These are phyloP conservation scores for Furcula furcula DNA, from an alignment of 2,888 invertebrate genomes.

Conservation along the genomic window DNA sequence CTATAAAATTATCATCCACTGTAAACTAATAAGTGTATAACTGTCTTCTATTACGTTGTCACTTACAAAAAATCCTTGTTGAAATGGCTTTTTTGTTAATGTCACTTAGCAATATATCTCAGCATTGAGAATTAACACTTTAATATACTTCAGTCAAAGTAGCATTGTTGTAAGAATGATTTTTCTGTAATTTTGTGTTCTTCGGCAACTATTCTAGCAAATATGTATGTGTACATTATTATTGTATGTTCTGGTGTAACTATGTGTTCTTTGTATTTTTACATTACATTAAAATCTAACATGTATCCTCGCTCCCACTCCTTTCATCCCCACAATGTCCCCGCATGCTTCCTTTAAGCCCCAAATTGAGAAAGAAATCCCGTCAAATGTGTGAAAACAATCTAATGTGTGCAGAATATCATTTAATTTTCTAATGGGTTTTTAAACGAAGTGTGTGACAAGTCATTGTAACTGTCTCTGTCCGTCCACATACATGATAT, in stretches of 20 bases:
- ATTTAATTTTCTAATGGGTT: slow-evolving; percentile 71
- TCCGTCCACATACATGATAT: slow-evolving; percentile 33
- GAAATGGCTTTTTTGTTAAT: no score
- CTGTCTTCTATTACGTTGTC: slow-evolving; percentile 6
- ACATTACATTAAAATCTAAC: slow-evolving; percentile 13
- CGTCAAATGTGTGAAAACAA: slow-evolving; percentile 54
- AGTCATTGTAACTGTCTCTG: slow-evolving; percentile 41
- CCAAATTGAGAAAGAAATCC: slow-evolving; percentile 48
- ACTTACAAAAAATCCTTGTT: no score
- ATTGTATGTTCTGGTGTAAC: neutral
- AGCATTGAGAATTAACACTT: no score
- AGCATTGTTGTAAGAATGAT: no score
- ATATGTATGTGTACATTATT: no score
- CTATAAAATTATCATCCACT: slow-evolving; percentile 18
- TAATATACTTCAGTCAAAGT: no score
- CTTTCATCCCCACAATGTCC: slow-evolving; percentile 43
- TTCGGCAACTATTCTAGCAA: no score
- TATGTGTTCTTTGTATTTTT: slow-evolving; percentile 17
- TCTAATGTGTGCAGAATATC: slow-evolving; percentile 79
- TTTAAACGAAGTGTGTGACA: slow-evolving; percentile 79
- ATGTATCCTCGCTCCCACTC: slow-evolving; percentile 15
- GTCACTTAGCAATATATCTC: no score
- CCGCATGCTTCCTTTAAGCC: slow-evolving; percentile 82
- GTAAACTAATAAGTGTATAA: neutral
- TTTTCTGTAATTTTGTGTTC: no score